phyloP scores from a whole-genome alignment of 1,140 invertebrate species.

The Bombyx mandarina region DNA sequence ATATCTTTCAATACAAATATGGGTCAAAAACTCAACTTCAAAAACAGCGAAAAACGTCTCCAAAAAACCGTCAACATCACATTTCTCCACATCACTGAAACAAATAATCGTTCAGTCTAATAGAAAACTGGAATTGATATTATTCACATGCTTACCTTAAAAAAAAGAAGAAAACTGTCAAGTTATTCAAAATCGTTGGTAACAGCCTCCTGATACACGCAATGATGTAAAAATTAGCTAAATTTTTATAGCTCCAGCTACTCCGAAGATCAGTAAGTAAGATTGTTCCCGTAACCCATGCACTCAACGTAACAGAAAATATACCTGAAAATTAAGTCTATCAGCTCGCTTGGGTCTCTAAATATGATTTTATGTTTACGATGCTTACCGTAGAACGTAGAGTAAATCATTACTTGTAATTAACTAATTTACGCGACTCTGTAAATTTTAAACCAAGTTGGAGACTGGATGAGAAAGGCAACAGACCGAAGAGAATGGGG shows the following conservation, averaged over 20 bases:
- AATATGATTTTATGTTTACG: no score
- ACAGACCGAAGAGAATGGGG: no score
- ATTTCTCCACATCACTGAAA: conserved; percentile 5
- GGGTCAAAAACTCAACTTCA: conserved; percentile 50
- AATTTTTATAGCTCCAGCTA: conserved; percentile 40
- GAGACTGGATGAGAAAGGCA: no score
- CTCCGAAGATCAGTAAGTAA: conserved; percentile 29
- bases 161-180: no score
- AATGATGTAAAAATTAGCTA: conserved; percentile 32
- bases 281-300: conserved; percentile 29
- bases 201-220: conserved; percentile 25
- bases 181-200: background rate
- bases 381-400: no score
- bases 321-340: conserved; percentile 23
- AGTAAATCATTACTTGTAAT: no score
- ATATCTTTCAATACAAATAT: conserved; percentile 57
- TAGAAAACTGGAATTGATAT: no score
- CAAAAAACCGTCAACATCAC: conserved; percentile 42
- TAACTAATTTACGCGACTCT: no score
- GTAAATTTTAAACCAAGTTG: no score
- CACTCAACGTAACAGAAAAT: conserved; percentile 23
- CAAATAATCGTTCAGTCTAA: no score
- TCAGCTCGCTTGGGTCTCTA: no score
- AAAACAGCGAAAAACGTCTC: conserved; percentile 49
- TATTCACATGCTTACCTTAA: no score